A percentile compares a stretch with the other conserved stretches of the same genome.
phyloP scores from a whole-genome alignment of 2,797 vertebrate genomes.

The Hipposideros larvatus region DNA sequence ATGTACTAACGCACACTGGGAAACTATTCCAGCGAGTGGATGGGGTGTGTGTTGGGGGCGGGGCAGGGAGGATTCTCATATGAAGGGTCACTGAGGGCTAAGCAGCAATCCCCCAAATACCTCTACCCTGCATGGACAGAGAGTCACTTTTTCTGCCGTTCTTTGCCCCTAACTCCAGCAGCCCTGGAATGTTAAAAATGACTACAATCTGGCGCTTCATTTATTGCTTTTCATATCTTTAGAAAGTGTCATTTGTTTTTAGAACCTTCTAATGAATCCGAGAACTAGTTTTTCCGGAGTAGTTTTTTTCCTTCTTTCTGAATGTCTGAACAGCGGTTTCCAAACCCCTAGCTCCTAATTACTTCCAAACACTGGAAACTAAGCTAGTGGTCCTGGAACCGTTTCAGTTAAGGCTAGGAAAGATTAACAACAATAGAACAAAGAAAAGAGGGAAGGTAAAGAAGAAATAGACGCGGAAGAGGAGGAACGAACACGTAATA shows the following conservation, averaged over 20 bases:
- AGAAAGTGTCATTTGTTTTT: background rate
- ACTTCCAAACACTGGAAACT: background rate
- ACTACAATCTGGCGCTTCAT: background rate
- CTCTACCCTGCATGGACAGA: background rate
- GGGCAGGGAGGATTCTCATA: background rate
- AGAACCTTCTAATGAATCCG: background rate
- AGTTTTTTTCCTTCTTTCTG: background rate
- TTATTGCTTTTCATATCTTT: constrained; percentile 28
- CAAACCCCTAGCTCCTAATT: background rate
- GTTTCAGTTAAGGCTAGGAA: background rate
- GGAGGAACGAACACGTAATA: background rate
- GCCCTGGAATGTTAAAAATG: background rate
- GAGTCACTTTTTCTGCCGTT: background rate
- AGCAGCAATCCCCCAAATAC: background rate
- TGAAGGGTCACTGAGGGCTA: background rate
- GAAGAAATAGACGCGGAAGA: background rate
- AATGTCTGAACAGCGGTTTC: background rate
- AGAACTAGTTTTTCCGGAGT: constrained; percentile 19
- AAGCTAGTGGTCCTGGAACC: background rate
- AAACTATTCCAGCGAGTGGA: background rate
- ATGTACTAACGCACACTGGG: background rate
- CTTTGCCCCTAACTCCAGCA: background rate
- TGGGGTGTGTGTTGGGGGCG: background rate
- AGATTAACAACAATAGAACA: background rate
- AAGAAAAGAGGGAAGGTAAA: background rate